Base-by-base conservation (phyloP, 2,888 invertebrate genomes). In the Elmis aenea region DNA sequence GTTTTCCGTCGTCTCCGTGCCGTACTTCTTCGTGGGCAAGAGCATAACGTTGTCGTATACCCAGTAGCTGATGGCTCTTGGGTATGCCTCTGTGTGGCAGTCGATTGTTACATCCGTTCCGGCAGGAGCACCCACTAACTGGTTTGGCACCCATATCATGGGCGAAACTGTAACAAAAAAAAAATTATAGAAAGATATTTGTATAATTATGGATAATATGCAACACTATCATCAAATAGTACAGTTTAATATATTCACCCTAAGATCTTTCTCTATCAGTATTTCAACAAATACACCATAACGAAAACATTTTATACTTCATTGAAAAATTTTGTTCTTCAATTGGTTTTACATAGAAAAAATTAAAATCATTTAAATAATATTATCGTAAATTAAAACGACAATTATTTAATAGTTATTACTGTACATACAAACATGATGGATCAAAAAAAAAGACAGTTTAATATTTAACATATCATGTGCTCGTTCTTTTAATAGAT, bases 81-180 rank as follows among this genome's bases (percentile, higher is more conserved):
- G 92, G 70, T 89, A 86, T 31, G 92, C 91, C 66, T 93, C 93
- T 11, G 91, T 88, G 67, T 90, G 88, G 66, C 93, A 93, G 73
- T 91, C 91, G 59, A 93, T 83, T 26, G 88, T 88, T 47, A 91
- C 91, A 72, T 91, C 89, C 28, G 90, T 90, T 45, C 89, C 88
- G 38, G 85, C 79, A 39, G 91, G 91, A 15, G 91, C 91, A 2
- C 92, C 91, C 45, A 92, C 90, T 68, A 92, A 74, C 72, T 92
- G 91, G 74, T 91, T 92, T 34, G 91, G 90, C 48, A 92, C 90
- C 85, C 88, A 91, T 63, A 92, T 90, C 87, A 91, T 89, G 30
- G 92, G 92, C 0, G 88, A 85, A 72, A 92, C 92, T 92, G 72
- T 13, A 72, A 71, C 40, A 47, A 50, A 54, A 51, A 54, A 45